Conservation (phyloP, 2,888 invertebrate species). For the Trachelus tabidus region DNA sequence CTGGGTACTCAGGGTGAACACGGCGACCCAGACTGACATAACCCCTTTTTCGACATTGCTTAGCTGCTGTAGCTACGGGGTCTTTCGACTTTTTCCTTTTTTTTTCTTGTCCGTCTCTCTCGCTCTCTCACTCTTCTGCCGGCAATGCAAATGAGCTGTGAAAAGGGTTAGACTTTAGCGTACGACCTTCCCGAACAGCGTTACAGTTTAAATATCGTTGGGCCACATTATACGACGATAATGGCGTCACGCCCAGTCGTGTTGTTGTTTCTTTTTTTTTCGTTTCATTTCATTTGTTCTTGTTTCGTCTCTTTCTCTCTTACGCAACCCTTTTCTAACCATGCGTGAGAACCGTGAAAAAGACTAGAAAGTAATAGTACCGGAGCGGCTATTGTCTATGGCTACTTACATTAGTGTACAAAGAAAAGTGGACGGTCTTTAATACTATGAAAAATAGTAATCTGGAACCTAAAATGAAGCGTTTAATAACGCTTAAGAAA, state of each 20-base stretch:
- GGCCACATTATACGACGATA: slow-evolving; percentile 53
- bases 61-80: slow-evolving; percentile 1
- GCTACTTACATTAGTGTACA: background rate
- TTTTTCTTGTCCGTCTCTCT: slow-evolving; percentile 22
- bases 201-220: slow-evolving; percentile 63
- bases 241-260: slow-evolving; percentile 58
- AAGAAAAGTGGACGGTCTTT: no score
- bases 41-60: slow-evolving; percentile 15
- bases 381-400: background rate
- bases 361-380: background rate
- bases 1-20: slow-evolving; percentile 6
- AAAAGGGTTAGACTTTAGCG: slow-evolving; percentile 52
- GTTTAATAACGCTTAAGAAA: no score
- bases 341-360: slow-evolving; percentile 8
- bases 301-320: background rate
- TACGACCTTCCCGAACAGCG: slow-evolving; percentile 40
- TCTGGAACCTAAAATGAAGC: no score
- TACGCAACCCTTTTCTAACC: background rate
- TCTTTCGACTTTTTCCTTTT: slow-evolving; percentile 18
- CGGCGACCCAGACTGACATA: background rate
- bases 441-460: no score
- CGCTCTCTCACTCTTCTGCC: slow-evolving; percentile 27
- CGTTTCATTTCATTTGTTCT: background rate
- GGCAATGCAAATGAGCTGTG: slow-evolving; percentile 55
- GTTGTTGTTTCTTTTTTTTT: slow-evolving; percentile 22